Percentiles rank a stretch among this genome's conserved stretches.
phyloP scores from a whole-genome alignment of 2,888 invertebrate species.

The Tenthredo mesomela region DNA sequence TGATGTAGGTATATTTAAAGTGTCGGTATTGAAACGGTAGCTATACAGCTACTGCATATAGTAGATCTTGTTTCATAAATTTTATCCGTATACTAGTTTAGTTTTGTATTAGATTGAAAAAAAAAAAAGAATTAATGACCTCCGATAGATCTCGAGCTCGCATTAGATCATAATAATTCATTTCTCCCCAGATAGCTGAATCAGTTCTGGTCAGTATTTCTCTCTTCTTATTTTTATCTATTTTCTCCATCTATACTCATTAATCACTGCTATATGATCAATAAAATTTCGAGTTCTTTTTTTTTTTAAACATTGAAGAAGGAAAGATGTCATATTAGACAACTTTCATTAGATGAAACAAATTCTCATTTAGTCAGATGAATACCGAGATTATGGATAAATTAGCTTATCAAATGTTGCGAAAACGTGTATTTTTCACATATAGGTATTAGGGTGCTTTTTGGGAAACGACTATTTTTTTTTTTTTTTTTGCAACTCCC shows the following conservation, averaged over 20 bases:
- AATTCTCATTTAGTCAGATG: not conserved
- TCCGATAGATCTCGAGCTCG: too few species aligned
- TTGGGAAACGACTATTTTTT: too few species aligned
- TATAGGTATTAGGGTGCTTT: too few species aligned
- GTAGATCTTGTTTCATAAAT: not conserved
- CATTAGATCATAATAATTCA: constrained; percentile 10
- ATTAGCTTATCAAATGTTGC: not conserved
- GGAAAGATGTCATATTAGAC: not conserved
- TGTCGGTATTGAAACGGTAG: not conserved
- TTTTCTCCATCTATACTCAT: not conserved
- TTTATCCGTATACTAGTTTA: not conserved
- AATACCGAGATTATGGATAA: not conserved
- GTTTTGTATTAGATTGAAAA: not conserved
- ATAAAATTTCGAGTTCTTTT: not conserved
- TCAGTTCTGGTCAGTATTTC: not conserved
- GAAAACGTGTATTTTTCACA: not conserved
- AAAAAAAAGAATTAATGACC: constrained; percentile 5
- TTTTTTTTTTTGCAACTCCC: too few species aligned
- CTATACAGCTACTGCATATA: not conserved
- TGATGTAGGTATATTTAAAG: not conserved
- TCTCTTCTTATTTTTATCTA: not conserved
- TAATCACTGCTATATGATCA: not conserved
- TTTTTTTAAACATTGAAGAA: not conserved
- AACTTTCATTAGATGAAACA: not conserved
- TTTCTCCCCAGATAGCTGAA: not conserved